Conservation (phyloP, 2,113 vertebrate species). For the Nestor notabilis region DNA sequence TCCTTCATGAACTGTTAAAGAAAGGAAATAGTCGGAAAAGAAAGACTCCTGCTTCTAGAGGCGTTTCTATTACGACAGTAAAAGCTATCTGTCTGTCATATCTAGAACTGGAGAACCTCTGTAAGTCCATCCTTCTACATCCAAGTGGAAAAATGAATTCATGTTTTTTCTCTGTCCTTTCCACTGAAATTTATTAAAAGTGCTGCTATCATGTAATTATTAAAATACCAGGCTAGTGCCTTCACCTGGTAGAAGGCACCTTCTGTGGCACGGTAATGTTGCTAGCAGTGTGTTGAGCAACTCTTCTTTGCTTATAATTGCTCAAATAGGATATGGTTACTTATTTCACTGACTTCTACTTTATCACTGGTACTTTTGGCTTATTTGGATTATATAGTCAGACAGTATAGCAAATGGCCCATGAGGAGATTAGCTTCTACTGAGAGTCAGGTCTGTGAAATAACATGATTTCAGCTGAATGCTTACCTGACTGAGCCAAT, state of each 20-base stretch:
- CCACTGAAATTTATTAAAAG: background rate
- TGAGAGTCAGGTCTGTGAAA: background rate
- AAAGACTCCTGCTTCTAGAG: background rate
- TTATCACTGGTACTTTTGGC: background rate
- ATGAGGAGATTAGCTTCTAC: background rate
- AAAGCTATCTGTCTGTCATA: background rate
- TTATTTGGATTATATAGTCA: background rate
- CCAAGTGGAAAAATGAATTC: background rate
- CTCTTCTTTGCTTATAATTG: background rate
- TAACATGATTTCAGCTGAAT: background rate
- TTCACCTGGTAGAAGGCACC: background rate
- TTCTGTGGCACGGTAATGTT: background rate
- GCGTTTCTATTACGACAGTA: background rate
- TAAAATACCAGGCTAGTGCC: background rate
- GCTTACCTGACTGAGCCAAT: background rate
- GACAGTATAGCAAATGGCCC: background rate
- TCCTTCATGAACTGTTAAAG: background rate
- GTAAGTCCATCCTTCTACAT: background rate
- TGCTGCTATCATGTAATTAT: background rate
- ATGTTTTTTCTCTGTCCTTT: background rate
- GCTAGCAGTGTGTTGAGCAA: background rate
- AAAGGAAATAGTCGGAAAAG: background rate
- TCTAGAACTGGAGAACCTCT: background rate
- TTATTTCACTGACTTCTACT: background rate
- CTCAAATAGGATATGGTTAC: background rate